Evolutionary conservation across 2,888 invertebrate genomes (phyloP), one percentile per base, ranked within the genome.

Genomic region (Caenorhabditis plicata): DNA sequence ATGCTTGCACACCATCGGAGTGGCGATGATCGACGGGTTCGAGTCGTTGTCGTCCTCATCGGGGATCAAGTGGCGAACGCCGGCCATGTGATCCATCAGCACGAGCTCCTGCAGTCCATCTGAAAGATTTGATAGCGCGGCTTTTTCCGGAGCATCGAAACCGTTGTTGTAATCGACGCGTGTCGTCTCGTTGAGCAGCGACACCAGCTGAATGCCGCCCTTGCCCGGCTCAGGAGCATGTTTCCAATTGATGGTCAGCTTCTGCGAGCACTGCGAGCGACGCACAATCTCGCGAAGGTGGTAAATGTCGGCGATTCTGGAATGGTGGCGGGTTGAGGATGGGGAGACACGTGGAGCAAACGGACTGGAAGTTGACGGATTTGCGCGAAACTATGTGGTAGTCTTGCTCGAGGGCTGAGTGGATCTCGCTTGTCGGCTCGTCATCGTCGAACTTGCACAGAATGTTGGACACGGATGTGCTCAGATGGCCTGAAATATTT

Each of bases 331-430:
- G n/a, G n/a, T n/a, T n/a, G n/a, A n/a, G n/a, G n/a, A n/a, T n/a
- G n/a, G n/a, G n/a, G n/a, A n/a, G n/a, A n/a, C n/a, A n/a, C n/a
- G n/a, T n/a, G 2, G 7, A 9, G n/a, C 7, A 38, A 27, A 56
- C 67, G 60, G n/a, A 67, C 67, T 67, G 67, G 25, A 61, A 67
- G 33, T 63, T 63, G 31, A 63, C 63, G 22, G 60, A 64, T 43
- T 57, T 53, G 54, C 61, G 64, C 17, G 39, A 42, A 43, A 49
- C 45, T 3, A 64, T 51, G 7, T 45, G 45, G 31, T 64, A 41
- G 1, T 56, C 44, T n/a, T 44, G 50, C 19, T 67, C 57, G 9
- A 67, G 39, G 4, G 60, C 67, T 2, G 55, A 60, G 22, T 56
- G 60, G 2, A 67, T 48, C 33, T 63, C 67, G 20, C 61, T 67